A percentile compares a stretch with the other conserved stretches of the same genome.
phyloP scores from a whole-genome alignment of 2,888 invertebrate species.

The Lamellibrachia satsuma region DNA sequence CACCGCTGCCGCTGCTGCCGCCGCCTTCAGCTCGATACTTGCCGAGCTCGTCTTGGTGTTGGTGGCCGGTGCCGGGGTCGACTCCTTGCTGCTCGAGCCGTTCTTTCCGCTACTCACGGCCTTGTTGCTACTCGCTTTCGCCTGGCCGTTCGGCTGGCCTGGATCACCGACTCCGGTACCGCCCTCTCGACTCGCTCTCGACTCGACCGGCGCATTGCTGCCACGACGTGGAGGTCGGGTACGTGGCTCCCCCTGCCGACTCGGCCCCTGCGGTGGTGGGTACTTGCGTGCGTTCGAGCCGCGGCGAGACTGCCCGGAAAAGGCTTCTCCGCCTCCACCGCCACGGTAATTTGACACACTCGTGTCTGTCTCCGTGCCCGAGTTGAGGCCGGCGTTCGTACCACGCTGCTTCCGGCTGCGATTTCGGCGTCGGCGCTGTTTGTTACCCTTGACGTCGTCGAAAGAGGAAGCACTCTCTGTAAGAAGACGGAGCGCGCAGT shows the following conservation, averaged over 20 bases:
- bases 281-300: slow-evolving; percentile 26
- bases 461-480: slow-evolving; percentile 35
- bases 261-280: slow-evolving; percentile 24
- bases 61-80: not conserved
- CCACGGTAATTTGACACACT: slow-evolving; percentile 26
- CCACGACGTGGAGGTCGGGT: not conserved
- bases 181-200: not conserved
- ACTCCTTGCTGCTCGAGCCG: not conserved
- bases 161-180: slow-evolving; percentile 6
- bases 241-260: not conserved
- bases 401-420: slow-evolving; percentile 25
- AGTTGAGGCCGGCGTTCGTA: slow-evolving; percentile 29
- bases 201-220: not conserved
- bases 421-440: slow-evolving; percentile 26
- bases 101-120: not conserved
- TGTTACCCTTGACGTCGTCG: slow-evolving; percentile 26
- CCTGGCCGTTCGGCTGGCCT: not conserved
- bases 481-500: not conserved
- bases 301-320: not conserved
- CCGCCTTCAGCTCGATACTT: slow-evolving; percentile 27
- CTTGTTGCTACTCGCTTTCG: not conserved
- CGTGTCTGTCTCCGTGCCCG: slow-evolving; percentile 33
- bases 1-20: not conserved
- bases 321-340: not conserved
- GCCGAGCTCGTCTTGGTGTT: slow-evolving; percentile 28